Conservation (phyloP, 1,140 invertebrate genomes). For the Bombus superbus region DNA sequence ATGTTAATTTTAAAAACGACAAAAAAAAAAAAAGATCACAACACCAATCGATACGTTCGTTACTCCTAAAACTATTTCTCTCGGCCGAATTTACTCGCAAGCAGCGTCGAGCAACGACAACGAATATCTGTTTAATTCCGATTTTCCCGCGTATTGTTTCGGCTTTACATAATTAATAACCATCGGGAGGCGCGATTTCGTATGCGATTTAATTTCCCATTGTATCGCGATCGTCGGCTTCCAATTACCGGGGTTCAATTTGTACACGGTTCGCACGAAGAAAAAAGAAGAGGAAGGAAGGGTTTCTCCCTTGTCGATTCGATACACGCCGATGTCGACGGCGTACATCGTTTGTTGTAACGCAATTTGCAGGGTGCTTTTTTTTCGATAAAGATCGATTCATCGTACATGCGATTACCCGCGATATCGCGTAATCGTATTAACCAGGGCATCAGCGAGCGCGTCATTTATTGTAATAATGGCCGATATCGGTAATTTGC, state of each 20-base stretch:
- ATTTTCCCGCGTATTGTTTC: not conserved
- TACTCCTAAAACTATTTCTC: not conserved
- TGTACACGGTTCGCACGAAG: not conserved
- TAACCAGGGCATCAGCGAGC: slow-evolving; percentile 2
- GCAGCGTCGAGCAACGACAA: not conserved
- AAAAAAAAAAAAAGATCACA: not conserved
- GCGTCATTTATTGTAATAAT: slow-evolving; percentile 33
- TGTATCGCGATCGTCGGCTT: not conserved
- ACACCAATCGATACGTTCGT: not conserved
- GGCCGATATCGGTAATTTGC: slow-evolving; percentile 31
- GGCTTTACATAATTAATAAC: slow-evolving; percentile 35
- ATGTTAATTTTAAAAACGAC: not conserved
- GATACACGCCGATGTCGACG: not conserved
- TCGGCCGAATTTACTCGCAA: not conserved
- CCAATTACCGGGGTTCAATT: slow-evolving; percentile 28
- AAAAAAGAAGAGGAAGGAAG: not conserved
- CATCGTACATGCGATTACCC: slow-evolving; percentile 29
- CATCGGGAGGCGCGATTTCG: not conserved
- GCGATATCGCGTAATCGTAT: slow-evolving; percentile 39
- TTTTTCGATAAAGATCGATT: slow-evolving; percentile 26
- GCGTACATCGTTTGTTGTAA: not conserved
- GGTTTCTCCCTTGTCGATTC: not conserved
- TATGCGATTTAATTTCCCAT: slow-evolving; percentile 33
- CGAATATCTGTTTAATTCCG: slow-evolving; percentile 9
- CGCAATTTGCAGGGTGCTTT: not conserved